A percentile compares a stretch with the other conserved stretches of the same genome.
Evolutionary conservation across 2,113 vertebrate genomes (phyloP).

Genomic region (pig (Sus scrofa)): T2T-Sscrofa CM000812.6:123076001-123076500

Average conservation of each 20-base stretch:
- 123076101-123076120: neutral
- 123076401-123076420: neutral
- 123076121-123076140: neutral
- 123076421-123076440: neutral
- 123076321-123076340: neutral
- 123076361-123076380: neutral
- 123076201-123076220: neutral
- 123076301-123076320: neutral
- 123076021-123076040: neutral
- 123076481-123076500: neutral
- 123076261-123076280: neutral
- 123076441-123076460: neutral
- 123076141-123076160: neutral
- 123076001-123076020: too few species aligned
- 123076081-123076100: neutral
- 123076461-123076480: neutral
- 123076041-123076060: neutral
- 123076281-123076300: neutral
- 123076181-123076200: neutral
- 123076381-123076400: neutral
- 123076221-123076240: neutral
- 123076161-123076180: neutral
- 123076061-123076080: neutral
- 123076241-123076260: neutral
- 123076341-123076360: neutral